phyloP scores from a whole-genome alignment of 2,888 invertebrate species.

The Deilephila porcellus region DNA sequence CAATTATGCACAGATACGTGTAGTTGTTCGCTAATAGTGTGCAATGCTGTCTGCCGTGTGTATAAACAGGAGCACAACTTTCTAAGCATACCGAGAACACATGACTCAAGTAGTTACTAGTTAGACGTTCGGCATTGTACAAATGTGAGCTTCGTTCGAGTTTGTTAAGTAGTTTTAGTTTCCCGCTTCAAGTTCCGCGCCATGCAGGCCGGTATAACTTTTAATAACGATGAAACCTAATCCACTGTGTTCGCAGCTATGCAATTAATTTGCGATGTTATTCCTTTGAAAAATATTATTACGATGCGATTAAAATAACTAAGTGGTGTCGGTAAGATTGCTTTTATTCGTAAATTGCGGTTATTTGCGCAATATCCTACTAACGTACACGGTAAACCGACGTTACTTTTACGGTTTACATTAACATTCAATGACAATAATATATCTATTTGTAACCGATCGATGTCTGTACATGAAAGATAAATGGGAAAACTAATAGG shows the following conservation, averaged over 20 bases:
- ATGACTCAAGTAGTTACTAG: background rate
- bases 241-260: background rate
- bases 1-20: background rate
- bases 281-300: slow-evolving; percentile 15
- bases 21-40: background rate
- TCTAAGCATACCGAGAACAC: background rate
- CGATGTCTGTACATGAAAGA: too few relatives aligned
- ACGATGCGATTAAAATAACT: background rate
- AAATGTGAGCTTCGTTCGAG: slow-evolving; percentile 5
- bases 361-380: background rate
- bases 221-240: slow-evolving; percentile 21
- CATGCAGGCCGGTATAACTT: background rate
- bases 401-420: background rate
- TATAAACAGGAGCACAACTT: background rate
- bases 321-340: background rate
- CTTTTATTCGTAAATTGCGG: background rate
- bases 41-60: background rate
- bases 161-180: slow-evolving; percentile 2
- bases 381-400: background rate
- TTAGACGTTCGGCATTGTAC: background rate
- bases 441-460: too few relatives aligned
- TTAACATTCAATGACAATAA: background rate
- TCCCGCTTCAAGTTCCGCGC: background rate
- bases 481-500: too few relatives aligned
- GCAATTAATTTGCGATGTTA: slow-evolving; percentile 14